Conservation (phyloP, 2,797 vertebrate genomes). For the Lerista edwardsae region DNA sequence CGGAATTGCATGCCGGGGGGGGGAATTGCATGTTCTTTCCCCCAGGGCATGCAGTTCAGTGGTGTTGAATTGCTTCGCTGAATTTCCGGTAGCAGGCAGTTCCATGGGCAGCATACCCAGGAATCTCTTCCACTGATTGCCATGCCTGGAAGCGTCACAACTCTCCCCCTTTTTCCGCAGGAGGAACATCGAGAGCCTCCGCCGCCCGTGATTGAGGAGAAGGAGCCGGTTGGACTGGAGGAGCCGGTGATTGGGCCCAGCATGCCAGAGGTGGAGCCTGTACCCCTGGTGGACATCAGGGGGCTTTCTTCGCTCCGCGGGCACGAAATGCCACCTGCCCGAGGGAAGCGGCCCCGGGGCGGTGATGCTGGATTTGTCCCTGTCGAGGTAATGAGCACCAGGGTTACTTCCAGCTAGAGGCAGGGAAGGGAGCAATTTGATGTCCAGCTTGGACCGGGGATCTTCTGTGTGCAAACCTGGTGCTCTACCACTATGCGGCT, state of each 20-base stretch:
- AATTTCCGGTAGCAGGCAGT: background rate
- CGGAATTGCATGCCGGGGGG: too few relatives aligned
- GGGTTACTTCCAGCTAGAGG: background rate
- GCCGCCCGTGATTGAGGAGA: slow-evolving; percentile 74
- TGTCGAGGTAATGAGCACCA: slow-evolving; percentile 7
- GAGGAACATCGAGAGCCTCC: slow-evolving; percentile 83
- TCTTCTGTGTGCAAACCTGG: too few relatives aligned
- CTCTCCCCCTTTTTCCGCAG: slow-evolving; percentile 63
- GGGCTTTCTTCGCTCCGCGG: slow-evolving; percentile 62
- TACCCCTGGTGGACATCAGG: slow-evolving; percentile 72
- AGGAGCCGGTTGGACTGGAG: slow-evolving; percentile 70
- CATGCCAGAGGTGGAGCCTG: slow-evolving; percentile 83
- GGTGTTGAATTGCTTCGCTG: background rate
- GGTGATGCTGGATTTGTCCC: slow-evolving; percentile 55
- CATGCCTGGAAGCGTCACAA: background rate
- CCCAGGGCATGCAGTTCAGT: too few relatives aligned
- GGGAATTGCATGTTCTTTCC: too few relatives aligned
- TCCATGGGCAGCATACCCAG: background rate
- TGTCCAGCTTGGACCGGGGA: background rate
- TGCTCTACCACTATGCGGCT: too few relatives aligned
- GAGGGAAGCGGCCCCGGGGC: slow-evolving; percentile 66
- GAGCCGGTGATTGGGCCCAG: slow-evolving; percentile 81
- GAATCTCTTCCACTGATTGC: background rate
- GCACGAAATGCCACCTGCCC: slow-evolving; percentile 58
- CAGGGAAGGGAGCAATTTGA: background rate